Conservation (phyloP, 2,113 vertebrate genomes). For the Scophthalmus maximus region DNA sequence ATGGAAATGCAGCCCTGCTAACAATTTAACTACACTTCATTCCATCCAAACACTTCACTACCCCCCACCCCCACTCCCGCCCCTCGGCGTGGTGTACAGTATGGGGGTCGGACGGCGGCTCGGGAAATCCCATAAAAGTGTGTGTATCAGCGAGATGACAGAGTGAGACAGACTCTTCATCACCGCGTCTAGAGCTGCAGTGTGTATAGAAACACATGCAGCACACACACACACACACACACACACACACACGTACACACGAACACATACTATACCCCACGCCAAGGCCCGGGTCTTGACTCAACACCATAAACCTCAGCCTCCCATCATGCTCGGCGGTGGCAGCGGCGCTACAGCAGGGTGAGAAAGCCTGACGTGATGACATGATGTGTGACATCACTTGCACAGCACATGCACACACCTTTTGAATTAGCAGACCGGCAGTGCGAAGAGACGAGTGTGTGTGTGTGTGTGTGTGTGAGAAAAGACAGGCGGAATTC, state of each 20-base stretch:
- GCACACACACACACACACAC: slow-evolving; percentile 6
- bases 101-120: slow-evolving; percentile 21
- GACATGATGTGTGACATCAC: slow-evolving; percentile 70
- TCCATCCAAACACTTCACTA: slow-evolving; percentile 43
- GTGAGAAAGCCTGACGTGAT: slow-evolving; percentile 58
- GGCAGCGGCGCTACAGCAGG: neutral
- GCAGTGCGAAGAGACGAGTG: slow-evolving; percentile 31
- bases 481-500: slow-evolving; percentile 41
- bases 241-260: slow-evolving; percentile 40
- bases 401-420: slow-evolving; percentile 43
- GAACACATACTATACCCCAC: slow-evolving; percentile 43
- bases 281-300: slow-evolving; percentile 43
- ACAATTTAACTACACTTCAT: too few species aligned
- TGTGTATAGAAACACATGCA: slow-evolving; percentile 35
- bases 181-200: slow-evolving; percentile 39
- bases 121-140: slow-evolving; percentile 73
- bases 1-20: too few species aligned
- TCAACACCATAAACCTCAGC: slow-evolving; percentile 69
- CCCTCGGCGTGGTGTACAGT: slow-evolving; percentile 8
- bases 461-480: slow-evolving; percentile 6
- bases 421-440: slow-evolving; percentile 58
- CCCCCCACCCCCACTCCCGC: neutral
- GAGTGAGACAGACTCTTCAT: slow-evolving; percentile 57
- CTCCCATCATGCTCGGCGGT: slow-evolving; percentile 56
- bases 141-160: slow-evolving; percentile 62